Conservation (phyloP, 2,113 vertebrate genomes). For the Apaloderma vittatum region DNA sequence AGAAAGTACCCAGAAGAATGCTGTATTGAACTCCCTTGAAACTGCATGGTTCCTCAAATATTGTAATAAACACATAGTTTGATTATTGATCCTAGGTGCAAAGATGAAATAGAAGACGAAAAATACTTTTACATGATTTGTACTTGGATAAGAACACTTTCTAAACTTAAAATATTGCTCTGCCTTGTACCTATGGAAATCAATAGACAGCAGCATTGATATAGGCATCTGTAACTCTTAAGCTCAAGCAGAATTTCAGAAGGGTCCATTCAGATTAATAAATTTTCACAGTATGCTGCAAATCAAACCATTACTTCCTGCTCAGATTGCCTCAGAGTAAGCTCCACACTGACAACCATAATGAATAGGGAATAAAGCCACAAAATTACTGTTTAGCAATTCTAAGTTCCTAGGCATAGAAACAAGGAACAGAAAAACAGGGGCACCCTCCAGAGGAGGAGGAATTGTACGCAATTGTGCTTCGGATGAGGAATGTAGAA, state of each 20-base stretch:
- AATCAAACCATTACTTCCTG: slow-evolving; percentile 70
- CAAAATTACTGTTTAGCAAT: slow-evolving; percentile 46
- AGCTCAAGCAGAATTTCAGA: slow-evolving; percentile 30
- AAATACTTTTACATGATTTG: background rate
- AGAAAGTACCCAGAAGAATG: background rate
- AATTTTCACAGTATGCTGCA: slow-evolving; percentile 60
- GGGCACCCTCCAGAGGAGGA: slow-evolving; percentile 63
- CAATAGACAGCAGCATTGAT: slow-evolving; percentile 17
- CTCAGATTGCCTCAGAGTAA: slow-evolving; percentile 54
- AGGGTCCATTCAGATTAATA: slow-evolving; percentile 62
- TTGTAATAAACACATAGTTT: background rate
- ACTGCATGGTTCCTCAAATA: background rate
- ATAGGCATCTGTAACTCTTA: slow-evolving; percentile 15
- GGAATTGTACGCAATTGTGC: slow-evolving; percentile 38
- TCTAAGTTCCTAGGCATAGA: background rate
- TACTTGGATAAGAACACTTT: background rate
- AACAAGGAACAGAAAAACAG: slow-evolving; percentile 46
- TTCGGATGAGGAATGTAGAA: slow-evolving; percentile 49
- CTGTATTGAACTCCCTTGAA: background rate
- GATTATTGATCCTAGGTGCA: background rate
- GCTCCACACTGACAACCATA: slow-evolving; percentile 23
- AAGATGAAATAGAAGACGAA: background rate
- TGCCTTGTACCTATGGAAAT: background rate
- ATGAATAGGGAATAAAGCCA: slow-evolving; percentile 53
- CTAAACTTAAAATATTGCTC: slow-evolving; percentile 2